Evolutionary conservation across 2,797 vertebrate species (phyloP).

Genomic region (Enteromius mattozi): DNA sequence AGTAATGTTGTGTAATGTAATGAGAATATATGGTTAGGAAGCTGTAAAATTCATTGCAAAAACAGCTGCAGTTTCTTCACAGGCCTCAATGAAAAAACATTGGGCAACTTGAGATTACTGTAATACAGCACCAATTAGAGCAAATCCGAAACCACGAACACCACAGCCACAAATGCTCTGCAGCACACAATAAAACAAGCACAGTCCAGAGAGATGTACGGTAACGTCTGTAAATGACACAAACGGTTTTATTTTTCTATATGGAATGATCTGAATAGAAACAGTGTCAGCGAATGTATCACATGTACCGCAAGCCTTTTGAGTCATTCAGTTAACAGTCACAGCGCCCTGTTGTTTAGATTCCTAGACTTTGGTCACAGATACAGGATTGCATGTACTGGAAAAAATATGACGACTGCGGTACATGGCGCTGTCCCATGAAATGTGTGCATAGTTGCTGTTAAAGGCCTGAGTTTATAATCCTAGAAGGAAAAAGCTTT

Average conservation of each 20-base stretch:
- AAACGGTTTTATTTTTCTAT: conserved; percentile 14
- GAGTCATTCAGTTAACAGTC: conserved; percentile 17
- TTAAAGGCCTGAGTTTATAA: conserved; percentile 22
- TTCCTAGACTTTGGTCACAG: conserved; percentile 22
- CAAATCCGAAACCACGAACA: conserved; percentile 52
- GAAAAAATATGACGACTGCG: conserved; percentile 27
- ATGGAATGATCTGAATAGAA: conserved; percentile 41
- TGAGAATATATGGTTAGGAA: conserved; percentile 40
- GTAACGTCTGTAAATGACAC: conserved; percentile 19
- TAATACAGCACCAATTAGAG: conserved; percentile 50
- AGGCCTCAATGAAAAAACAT: conserved; percentile 36
- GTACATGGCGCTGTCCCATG: conserved; percentile 24
- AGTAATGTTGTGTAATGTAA: conserved; percentile 1
- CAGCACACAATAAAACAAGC: conserved; percentile 44
- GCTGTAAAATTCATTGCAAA: conserved; percentile 31
- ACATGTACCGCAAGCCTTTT: not conserved
- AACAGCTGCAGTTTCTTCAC: conserved; percentile 17
- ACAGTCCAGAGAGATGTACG: not conserved
- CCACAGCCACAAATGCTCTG: conserved; percentile 40
- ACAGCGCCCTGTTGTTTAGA: conserved; percentile 1
- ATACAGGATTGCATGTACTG: conserved; percentile 30
- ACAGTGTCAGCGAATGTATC: conserved; percentile 1
- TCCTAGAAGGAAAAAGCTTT: not conserved
- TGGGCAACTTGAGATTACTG: conserved; percentile 31
- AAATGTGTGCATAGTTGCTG: conserved; percentile 30